Evolutionary conservation across 2,797 vertebrate species (phyloP).

Genomic region (Enteromius anoplus): DNA sequence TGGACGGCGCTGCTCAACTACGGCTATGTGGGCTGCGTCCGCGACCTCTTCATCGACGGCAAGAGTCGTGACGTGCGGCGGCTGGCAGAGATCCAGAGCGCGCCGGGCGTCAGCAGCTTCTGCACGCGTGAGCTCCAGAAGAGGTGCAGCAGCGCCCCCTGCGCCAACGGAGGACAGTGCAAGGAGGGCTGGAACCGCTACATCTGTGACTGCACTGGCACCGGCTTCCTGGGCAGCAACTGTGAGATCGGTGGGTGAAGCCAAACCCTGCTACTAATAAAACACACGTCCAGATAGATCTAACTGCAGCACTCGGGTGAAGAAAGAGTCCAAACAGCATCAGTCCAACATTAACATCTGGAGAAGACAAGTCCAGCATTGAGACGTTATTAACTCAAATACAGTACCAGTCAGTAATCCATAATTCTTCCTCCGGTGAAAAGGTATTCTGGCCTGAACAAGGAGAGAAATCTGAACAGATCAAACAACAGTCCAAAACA

Average conservation of each 20-base stretch:
- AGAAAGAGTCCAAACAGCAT: background rate
- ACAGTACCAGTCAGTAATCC: background rate
- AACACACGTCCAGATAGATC: background rate
- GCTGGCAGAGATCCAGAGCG: constrained; percentile 85
- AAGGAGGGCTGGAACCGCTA: constrained; percentile 96
- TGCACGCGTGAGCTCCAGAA: constrained; percentile 88
- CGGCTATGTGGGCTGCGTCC: constrained; percentile 91
- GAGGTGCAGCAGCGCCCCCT: constrained; percentile 85
- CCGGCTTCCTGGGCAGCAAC: constrained; percentile 86
- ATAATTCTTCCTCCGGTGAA: background rate
- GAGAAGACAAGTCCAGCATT: background rate
- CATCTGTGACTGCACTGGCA: constrained; percentile 90
- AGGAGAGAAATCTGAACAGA: background rate
- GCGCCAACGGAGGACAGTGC: constrained; percentile 84
- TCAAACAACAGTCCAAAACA: background rate
- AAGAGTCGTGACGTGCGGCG: constrained; percentile 88
- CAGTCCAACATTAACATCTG: background rate
- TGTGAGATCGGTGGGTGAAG: constrained; percentile 84
- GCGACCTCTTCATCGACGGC: constrained; percentile 93
- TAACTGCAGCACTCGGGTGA: background rate
- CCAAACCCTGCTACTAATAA: background rate
- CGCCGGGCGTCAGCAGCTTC: constrained; percentile 84
- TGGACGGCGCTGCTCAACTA: constrained; percentile 91
- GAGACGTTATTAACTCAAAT: background rate
- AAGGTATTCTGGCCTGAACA: background rate